A percentile compares a stretch with the other conserved stretches of the same genome.
These are phyloP conservation scores for Syngnathus rostellatus DNA, from an alignment of 2,797 vertebrate genomes.

Conservation along the genomic window DNA sequence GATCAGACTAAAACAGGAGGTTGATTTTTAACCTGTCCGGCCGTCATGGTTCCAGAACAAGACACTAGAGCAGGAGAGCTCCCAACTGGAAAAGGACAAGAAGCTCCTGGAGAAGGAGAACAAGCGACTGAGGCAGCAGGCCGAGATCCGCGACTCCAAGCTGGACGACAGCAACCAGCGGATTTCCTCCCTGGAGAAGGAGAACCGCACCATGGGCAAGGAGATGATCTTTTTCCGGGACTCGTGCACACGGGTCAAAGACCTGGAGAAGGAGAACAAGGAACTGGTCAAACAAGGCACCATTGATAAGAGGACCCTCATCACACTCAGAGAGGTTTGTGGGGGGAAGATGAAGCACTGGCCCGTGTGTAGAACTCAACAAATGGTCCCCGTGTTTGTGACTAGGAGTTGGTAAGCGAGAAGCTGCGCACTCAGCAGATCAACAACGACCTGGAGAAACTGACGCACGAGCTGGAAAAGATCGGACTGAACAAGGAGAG, in stretches of 20 bases:
- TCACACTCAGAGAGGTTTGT: slow-evolving; percentile 84
- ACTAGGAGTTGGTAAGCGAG: slow-evolving; percentile 91
- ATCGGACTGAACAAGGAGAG: slow-evolving; percentile 95
- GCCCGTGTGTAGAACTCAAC: too few relatives aligned
- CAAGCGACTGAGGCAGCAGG: slow-evolving; percentile 90
- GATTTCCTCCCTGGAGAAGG: slow-evolving; percentile 84
- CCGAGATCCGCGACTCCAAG: slow-evolving; percentile 89
- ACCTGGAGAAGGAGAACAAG: slow-evolving; percentile 91
- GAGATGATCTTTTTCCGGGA: slow-evolving; percentile 88
- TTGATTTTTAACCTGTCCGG: neutral
- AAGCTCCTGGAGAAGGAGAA: slow-evolving; percentile 97
- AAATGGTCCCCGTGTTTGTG: slow-evolving; percentile 12
- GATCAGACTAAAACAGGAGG: neutral
- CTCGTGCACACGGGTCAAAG: slow-evolving; percentile 81
- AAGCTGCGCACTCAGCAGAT: slow-evolving; percentile 92
- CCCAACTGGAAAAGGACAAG: slow-evolving; percentile 93
- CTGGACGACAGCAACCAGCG: slow-evolving; percentile 87
- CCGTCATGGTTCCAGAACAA: slow-evolving; percentile 63
- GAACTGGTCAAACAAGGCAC: slow-evolving; percentile 86
- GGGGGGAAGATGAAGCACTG: neutral
- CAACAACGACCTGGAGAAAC: slow-evolving; percentile 94
- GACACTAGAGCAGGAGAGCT: slow-evolving; percentile 86
- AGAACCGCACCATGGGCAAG: slow-evolving; percentile 87
- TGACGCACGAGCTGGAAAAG: slow-evolving; percentile 94
- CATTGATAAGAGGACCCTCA: slow-evolving; percentile 93